Percentiles rank a stretch among this genome's conserved stretches.
phyloP scores from a whole-genome alignment of 2,113 vertebrate species.

The Hemichromis elongatus region DNA sequence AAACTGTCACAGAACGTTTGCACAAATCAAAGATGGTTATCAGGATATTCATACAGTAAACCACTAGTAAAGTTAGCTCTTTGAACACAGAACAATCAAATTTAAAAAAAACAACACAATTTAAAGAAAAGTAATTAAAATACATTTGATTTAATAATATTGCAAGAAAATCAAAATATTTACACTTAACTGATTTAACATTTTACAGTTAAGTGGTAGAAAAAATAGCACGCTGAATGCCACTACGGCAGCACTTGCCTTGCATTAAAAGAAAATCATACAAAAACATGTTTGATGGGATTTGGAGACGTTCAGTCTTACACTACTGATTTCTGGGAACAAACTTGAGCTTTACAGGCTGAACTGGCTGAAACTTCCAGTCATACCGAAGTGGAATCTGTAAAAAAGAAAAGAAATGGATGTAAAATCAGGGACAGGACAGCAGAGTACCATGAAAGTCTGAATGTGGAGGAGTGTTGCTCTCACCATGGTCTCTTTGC shows the following conservation, averaged over 20 bases:
- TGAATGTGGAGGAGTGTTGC: fast-evolving
- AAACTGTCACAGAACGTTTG: not conserved
- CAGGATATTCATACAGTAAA: not conserved
- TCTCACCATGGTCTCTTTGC: constrained; percentile 44
- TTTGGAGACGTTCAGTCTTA: not conserved
- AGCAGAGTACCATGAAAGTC: not conserved
- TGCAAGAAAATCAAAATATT: not conserved
- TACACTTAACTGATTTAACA: not conserved
- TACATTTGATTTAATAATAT: not conserved
- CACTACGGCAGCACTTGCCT: not conserved
- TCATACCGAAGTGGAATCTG: constrained; percentile 47
- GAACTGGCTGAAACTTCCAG: not conserved
- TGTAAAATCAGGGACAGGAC: not conserved
- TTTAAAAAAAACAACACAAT: no score
- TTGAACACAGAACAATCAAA: no score
- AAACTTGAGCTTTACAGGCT: constrained; percentile 52
- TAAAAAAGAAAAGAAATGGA: not conserved
- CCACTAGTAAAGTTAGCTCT: not conserved
- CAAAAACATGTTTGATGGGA: not conserved
- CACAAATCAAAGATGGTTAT: not conserved
- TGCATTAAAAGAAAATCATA: not conserved
- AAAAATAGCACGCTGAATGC: not conserved
- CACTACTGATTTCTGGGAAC: constrained; percentile 26
- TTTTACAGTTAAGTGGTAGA: not conserved
- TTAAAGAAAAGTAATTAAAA: not conserved